Evolutionary conservation across 2,113 vertebrate genomes (phyloP).

Genomic region (Nothobranchius kuhntae): DNA sequence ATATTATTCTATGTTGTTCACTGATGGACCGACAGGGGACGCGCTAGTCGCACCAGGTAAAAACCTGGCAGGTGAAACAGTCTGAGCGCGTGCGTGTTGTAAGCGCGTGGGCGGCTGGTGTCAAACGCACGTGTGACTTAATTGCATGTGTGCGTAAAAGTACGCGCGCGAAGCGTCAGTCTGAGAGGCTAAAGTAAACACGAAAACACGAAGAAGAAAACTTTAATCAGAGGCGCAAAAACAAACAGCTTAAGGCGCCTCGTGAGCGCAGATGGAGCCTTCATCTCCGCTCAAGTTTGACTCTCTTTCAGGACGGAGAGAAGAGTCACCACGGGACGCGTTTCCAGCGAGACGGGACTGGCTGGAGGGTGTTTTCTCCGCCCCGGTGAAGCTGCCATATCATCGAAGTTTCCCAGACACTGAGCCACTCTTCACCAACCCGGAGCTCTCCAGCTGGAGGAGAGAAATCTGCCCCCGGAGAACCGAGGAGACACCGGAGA

Average conservation of each 20-base stretch:
- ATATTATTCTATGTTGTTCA: not conserved
- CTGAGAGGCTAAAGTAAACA: not conserved
- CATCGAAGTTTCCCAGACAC: slow-evolving; percentile 66
- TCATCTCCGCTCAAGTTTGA: no score
- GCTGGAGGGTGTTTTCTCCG: not conserved
- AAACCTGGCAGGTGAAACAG: slow-evolving; percentile 18
- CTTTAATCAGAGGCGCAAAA: not conserved
- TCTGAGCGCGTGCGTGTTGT: slow-evolving; percentile 9
- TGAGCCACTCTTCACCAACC: slow-evolving; percentile 41
- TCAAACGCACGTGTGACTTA: slow-evolving; percentile 12
- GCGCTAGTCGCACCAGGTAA: slow-evolving; percentile 19
- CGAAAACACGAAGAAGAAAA: not conserved
- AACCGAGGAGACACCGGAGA: slow-evolving; percentile 71
- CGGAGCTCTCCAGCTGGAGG: slow-evolving; percentile 61
- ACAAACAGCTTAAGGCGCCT: not conserved
- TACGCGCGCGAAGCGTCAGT: not conserved
- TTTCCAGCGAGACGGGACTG: no score
- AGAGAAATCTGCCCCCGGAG: slow-evolving; percentile 70
- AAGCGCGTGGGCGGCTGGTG: slow-evolving; percentile 1
- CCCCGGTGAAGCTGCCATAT: slow-evolving; percentile 34
- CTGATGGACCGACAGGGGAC: slow-evolving; percentile 38
- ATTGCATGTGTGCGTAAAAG: not conserved
- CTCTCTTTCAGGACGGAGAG: no score
- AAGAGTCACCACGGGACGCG: no score
- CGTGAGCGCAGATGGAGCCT: no score